Evolutionary conservation across 2,888 invertebrate species (phyloP).

Genomic region (Brachynemurus nebulosus): DNA sequence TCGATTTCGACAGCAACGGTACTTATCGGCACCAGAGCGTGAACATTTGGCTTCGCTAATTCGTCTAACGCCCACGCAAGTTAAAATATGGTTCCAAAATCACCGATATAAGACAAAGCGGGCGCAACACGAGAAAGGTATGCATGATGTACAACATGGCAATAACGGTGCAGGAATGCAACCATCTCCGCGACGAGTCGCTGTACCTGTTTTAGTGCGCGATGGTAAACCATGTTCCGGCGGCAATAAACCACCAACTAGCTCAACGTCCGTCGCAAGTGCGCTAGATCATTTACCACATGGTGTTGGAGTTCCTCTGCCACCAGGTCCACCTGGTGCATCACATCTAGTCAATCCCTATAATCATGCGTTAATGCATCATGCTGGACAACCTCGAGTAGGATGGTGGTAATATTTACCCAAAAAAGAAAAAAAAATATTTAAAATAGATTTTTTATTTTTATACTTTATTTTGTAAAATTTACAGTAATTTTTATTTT

Average conservation of each 20-base stretch:
- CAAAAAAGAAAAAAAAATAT: not conserved
- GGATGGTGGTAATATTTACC: conserved; percentile 27
- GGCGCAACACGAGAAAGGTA: conserved; percentile 87
- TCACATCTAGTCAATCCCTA: conserved; percentile 2
- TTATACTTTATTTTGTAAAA: too few species aligned
- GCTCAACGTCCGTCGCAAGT: conserved; percentile 23
- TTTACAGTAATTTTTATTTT: too few species aligned
- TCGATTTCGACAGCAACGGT: conserved; percentile 89
- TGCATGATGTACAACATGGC: conserved; percentile 41
- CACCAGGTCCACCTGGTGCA: conserved; percentile 7
- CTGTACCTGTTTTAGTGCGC: conserved; percentile 85
- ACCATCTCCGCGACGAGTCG: conserved; percentile 80
- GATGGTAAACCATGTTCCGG: conserved; percentile 85
- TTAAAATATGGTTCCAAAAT: conserved; percentile 99
- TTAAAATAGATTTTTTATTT: not conserved
- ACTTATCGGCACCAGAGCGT: conserved; percentile 92
- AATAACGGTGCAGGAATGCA: conserved; percentile 38
- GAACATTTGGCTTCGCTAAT: conserved; percentile 94
- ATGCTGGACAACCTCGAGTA: conserved; percentile 30
- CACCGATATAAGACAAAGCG: conserved; percentile 96
- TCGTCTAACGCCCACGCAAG: conserved; percentile 91
- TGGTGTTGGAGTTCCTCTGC: conserved; percentile 7
- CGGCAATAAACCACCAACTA: conserved; percentile 34
- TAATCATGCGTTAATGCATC: conserved; percentile 31
- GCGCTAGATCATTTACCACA: conserved; percentile 14